Conservation (phyloP, 2,888 invertebrate genomes). For the Clitarchus hookeri region DNA sequence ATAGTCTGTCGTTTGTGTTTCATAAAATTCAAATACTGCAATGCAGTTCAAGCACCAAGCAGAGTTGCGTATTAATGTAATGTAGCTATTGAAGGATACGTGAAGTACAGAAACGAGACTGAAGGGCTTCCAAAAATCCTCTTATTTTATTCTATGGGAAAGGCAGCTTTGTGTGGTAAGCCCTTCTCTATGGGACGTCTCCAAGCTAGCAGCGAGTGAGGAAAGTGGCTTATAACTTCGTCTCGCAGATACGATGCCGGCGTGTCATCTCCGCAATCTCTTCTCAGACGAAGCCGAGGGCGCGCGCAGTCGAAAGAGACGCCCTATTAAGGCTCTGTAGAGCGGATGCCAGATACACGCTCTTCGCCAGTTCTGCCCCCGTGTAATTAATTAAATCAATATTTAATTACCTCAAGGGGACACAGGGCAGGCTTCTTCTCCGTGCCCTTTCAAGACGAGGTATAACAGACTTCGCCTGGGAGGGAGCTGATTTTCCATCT, state of each 20-base stretch:
- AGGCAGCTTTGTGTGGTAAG: no score
- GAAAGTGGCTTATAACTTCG: no score
- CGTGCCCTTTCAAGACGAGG: not conserved
- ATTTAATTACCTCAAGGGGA: slow-evolving; percentile 1
- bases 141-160: no score
- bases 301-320: not conserved
- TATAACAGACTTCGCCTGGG: not conserved
- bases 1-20: no score
- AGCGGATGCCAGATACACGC: not conserved
- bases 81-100: no score
- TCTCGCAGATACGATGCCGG: not conserved
- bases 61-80: no score
- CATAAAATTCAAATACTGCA: no score
- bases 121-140: no score
- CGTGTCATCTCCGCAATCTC: not conserved
- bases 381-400: not conserved
- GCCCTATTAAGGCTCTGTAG: not conserved
- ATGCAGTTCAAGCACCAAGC: no score
- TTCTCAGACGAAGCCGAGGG: not conserved
- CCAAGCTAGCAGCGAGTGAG: no score
- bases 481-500: not conserved
- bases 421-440: not conserved
- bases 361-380: not conserved
- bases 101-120: no score
- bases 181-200: no score